These are phyloP conservation scores for Busseola fusca DNA, from an alignment of 2,888 invertebrate genomes.

Conservation along the genomic window DNA sequence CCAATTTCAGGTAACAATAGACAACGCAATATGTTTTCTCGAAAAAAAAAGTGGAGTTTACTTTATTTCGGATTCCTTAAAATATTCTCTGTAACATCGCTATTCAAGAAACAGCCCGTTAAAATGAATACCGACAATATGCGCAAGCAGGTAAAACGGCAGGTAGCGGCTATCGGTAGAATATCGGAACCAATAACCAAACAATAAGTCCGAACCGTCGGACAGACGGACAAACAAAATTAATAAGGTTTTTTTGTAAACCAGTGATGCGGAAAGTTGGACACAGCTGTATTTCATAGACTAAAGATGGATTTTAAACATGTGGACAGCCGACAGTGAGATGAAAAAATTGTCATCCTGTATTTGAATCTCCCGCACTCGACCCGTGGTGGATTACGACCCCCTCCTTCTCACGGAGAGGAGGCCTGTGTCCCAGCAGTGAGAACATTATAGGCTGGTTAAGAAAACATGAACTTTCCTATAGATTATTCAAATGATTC, in stretches of 20 bases:
- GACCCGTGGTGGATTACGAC: not conserved
- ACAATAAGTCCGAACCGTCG: conserved; percentile 36
- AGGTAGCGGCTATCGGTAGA: conserved; percentile 64
- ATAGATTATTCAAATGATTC: not conserved
- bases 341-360: conserved; percentile 10
- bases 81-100: conserved; percentile 40
- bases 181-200: conserved; percentile 58
- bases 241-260: conserved; percentile 45
- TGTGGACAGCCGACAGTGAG: conserved; percentile 17
- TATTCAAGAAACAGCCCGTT: conserved; percentile 42
- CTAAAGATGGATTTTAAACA: conserved; percentile 35
- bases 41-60: conserved; percentile 41
- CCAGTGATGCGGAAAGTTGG: conserved; percentile 33
- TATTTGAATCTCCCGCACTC: not conserved
- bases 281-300: conserved; percentile 43
- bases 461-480: not conserved
- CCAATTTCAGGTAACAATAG: conserved; percentile 46
- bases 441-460: not conserved
- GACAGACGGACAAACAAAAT: conserved; percentile 55
- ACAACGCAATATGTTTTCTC: conserved; percentile 30
- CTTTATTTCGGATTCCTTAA: conserved; percentile 31
- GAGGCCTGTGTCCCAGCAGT: not conserved
- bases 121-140: conserved; percentile 46
- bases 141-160: conserved; percentile 65
- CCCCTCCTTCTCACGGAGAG: not conserved